Percentiles rank a stretch among this genome's conserved stretches.
phyloP scores from a whole-genome alignment of 2,113 vertebrate genomes.

The Varanus komodoensis region DNA sequence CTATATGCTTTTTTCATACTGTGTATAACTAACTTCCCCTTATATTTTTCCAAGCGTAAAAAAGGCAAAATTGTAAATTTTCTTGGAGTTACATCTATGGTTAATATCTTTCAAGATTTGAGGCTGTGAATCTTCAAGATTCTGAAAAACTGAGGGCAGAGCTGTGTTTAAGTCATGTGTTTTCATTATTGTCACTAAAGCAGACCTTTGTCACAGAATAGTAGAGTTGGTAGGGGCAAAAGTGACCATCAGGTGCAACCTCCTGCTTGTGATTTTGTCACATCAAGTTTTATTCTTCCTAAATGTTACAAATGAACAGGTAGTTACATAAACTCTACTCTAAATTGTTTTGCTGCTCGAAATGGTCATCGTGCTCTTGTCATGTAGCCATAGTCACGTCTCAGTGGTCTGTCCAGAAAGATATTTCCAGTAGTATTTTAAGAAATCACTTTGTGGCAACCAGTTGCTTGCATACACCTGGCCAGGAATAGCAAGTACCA shows the following conservation, averaged over 20 bases:
- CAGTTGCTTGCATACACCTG: background rate
- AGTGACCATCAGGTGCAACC: too few relatives aligned
- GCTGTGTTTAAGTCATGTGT: background rate
- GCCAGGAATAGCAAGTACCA: background rate
- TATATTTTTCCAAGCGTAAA: too few relatives aligned
- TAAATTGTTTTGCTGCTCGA: background rate
- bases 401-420: background rate
- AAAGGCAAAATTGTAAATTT: background rate
- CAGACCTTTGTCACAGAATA: background rate
- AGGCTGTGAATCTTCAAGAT: background rate
- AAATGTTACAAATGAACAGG: background rate
- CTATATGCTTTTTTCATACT: too few relatives aligned
- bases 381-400: background rate
- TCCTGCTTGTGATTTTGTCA: too few relatives aligned
- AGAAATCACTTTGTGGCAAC: background rate
- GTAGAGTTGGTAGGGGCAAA: too few relatives aligned
- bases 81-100: background rate
- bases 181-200: background rate
- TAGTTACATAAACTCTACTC: background rate
- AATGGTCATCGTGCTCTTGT: background rate
- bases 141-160: background rate
- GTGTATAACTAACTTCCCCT: too few relatives aligned
- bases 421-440: background rate
- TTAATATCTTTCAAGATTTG: background rate
- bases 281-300: background rate